Percentiles rank a stretch among this genome's conserved stretches.
Conservation (phyloP, 1,140 invertebrate genomes). For the Phocides pigmalion region DNA sequence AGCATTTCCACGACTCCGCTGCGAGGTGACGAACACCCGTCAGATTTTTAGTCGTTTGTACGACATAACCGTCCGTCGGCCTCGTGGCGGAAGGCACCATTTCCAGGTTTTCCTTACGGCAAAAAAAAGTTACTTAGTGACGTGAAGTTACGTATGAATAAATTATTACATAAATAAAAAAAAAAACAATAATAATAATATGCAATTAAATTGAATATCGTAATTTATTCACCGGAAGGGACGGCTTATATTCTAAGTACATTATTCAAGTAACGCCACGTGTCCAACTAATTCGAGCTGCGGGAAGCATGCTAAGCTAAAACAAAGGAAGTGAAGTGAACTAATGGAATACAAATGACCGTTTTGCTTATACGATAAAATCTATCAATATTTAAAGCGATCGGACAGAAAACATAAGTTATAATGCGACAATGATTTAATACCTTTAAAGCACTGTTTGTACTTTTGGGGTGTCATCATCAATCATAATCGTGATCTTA, state of each 20-base stretch:
- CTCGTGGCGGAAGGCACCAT: too few species aligned
- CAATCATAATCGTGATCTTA: not conserved
- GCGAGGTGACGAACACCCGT: too few species aligned
- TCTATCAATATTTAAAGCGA: conserved; percentile 71
- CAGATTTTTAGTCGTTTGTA: too few species aligned
- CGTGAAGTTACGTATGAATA: not conserved
- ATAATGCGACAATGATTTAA: conserved; percentile 38
- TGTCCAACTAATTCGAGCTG: conserved; percentile 8
- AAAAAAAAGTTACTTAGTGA: not conserved
- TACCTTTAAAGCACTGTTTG: not conserved
- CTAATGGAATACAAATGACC: conserved; percentile 80
- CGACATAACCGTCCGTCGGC: too few species aligned
- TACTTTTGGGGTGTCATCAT: too few species aligned
- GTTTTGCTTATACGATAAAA: conserved; percentile 74
- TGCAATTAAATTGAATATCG: not conserved
- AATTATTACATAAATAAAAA: not conserved
- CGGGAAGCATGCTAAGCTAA: conserved; percentile 26
- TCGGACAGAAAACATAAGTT: conserved; percentile 33
- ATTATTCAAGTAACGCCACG: conserved; percentile 18
- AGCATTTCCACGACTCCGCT: too few species aligned
- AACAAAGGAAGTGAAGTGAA: conserved; percentile 45
- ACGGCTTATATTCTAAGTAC: conserved; percentile 5
- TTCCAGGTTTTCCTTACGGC: too few species aligned
- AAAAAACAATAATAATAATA: not conserved
- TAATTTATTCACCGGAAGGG: conserved; percentile 30